Evolutionary conservation across 2,113 vertebrate species (phyloP), one percentile per base, ranked within the genome.

Genomic region (Notarius quadriscutis): DNA sequence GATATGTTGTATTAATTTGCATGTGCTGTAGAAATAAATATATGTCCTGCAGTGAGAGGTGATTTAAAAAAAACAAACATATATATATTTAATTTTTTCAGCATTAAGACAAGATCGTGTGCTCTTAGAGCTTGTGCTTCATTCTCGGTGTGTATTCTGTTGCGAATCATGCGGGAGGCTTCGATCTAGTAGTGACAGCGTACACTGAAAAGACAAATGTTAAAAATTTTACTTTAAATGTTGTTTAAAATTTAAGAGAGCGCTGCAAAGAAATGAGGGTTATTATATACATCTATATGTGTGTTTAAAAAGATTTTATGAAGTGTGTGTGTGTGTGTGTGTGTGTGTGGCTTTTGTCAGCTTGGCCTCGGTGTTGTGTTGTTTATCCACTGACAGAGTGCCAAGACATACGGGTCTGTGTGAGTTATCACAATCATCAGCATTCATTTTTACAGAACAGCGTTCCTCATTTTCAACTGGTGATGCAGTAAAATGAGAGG

Each of bases 341-440:
- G 65, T 30, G 34, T 74, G 71, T 74, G 11, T 48, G 20, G 41
- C 22, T 77, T 77, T 51, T 51, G 4, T 27, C 22, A 75, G 17
- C 7, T 2, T 81, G 55, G 7, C 27, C 41, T 75, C 41, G 10
- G 34, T 82, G 60, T 41, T 63, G 58, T 60, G 57, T 63, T 78
- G 75, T 78, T 78, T 82, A 82, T 82, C 80, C 80, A 12, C 30
- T 34, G 34, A 62, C 30, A 14, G 58, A 14, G 30, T 62, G 34
- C 62, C 58, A 83, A 48, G 53, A 27, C 81, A 83, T 83, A 51
- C 41, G 25, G 81, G 57, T 50, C 18, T 65, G 60, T 65, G 60
- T 15, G 25, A 30, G 4, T 17, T 30, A 80, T 57, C n/a, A 80
- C 77, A 48, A 27, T 65, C 22, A 25, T 67, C 60, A 83, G 81